Evolutionary conservation across 2,797 vertebrate genomes (phyloP), one percentile per base, ranked within the genome.

Genomic region (Scomberomorus guttatus): DNA sequence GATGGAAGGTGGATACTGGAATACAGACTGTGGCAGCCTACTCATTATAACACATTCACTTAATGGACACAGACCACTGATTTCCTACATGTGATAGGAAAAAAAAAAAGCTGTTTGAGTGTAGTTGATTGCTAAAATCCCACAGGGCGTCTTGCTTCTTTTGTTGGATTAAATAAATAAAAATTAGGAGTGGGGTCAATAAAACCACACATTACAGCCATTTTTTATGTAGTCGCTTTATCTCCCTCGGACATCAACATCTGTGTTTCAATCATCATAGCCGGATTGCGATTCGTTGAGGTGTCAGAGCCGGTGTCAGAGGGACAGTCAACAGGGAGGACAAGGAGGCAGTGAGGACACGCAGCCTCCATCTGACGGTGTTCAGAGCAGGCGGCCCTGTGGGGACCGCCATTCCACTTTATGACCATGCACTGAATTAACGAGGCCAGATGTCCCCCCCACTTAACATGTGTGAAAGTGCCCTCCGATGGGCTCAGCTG

Each of bases 361-460:
- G 13, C 66, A 0, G 75, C 72, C 82, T 93, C 78, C 86, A 87
- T 93, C 85, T 87, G 90, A 94, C 75, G 51, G 79, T 77, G 82
- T 89, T 91, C 82, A 48, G 87, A 89, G 86, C 82, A 72, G 87
- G 77, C 78, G 48, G 85, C 89, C 85, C 91, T 88, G 90, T 77
- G 87, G 90, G 91, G 91, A 92, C 86, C 81, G 83, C 92, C 89
- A 93, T 94, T 92, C 90, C 89, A 90, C 89, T 95, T 95, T 94
- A 94, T 93, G 93, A 89, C 93, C 93, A 92, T 92, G 91, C 91
- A 87, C 91, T 91, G 93, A 94, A 94, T 95, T 94, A 95, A 95
- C 93, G 82, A 92, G 91, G 93, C 93, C 95, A 94, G 92, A 94
- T 94, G 91, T 87, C 92, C 87, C 81, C 27, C 80, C 85, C 84